Conservation (phyloP, 2,888 invertebrate genomes). For the Melanchra persicariae region DNA sequence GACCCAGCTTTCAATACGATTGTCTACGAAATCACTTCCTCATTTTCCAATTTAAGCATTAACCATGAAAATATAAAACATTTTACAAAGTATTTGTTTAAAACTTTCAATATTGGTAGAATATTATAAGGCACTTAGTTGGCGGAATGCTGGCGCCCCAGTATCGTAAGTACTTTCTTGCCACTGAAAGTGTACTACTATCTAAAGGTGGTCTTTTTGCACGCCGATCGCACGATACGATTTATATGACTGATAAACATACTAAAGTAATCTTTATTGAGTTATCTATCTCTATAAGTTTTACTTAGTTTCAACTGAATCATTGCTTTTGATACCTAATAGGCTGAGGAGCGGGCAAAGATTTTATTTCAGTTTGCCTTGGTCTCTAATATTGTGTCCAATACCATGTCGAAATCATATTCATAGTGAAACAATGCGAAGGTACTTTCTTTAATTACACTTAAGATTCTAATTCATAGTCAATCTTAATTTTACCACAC, state of each 20-base stretch:
- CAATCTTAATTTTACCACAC: slow-evolving; percentile 40
- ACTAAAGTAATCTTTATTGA: slow-evolving; percentile 40
- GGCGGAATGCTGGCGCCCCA: slow-evolving; percentile 55
- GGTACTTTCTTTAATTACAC: neutral
- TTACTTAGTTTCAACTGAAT: slow-evolving; percentile 52
- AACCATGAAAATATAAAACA: slow-evolving; percentile 63
- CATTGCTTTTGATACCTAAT: slow-evolving; percentile 46
- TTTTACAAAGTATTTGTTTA: slow-evolving; percentile 58
- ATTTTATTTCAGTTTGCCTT: slow-evolving; percentile 17
- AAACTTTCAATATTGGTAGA: slow-evolving; percentile 58
- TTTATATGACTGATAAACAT: slow-evolving; percentile 54
- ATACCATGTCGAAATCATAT: no score
- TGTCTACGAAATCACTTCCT: slow-evolving; percentile 70
- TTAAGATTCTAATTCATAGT: slow-evolving; percentile 7
- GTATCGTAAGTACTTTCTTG: slow-evolving; percentile 60
- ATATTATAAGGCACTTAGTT: slow-evolving; percentile 52
- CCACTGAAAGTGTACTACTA: slow-evolving; percentile 53
- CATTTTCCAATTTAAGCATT: slow-evolving; percentile 70
- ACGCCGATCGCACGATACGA: slow-evolving; percentile 37
- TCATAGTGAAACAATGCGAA: neutral
- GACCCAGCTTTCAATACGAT: slow-evolving; percentile 72
- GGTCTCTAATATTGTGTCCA: neutral
- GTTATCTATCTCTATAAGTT: slow-evolving; percentile 46
- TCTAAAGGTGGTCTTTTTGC: slow-evolving; percentile 35
- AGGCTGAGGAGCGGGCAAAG: slow-evolving; percentile 2